These are phyloP conservation scores for Coleophora flavipennella DNA, from an alignment of 2,888 invertebrate species.

Conservation along the genomic window DNA sequence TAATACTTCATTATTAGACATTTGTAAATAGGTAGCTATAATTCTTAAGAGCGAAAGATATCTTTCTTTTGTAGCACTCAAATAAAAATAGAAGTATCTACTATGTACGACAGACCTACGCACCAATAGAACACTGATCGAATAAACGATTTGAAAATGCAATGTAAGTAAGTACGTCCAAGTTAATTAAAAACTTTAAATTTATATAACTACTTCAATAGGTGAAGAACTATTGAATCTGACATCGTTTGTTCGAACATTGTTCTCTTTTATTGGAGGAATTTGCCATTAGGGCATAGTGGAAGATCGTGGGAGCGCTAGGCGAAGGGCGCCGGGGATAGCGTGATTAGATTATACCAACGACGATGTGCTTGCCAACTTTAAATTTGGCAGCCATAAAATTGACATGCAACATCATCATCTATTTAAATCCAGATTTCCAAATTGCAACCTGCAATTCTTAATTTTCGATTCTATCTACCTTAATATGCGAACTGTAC, in stretches of 20 bases:
- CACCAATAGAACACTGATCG: slow-evolving; percentile 35
- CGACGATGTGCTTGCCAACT: slow-evolving; percentile 21
- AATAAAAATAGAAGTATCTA: slow-evolving; percentile 10
- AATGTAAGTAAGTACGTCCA: slow-evolving; percentile 41
- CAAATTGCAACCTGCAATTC: slow-evolving; percentile 9
- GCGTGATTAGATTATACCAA: slow-evolving; percentile 28
- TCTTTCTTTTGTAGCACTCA: not conserved
- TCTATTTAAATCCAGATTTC: slow-evolving; percentile 21
- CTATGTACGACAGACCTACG: slow-evolving; percentile 25
- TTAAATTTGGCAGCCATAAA: slow-evolving; percentile 12
- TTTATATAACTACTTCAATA: too few species aligned
- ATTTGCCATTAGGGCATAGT: slow-evolving; percentile 53
- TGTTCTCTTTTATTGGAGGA: slow-evolving; percentile 19
- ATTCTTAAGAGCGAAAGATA: too few species aligned
- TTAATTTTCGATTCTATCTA: slow-evolving; percentile 16
- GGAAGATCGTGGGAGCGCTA: slow-evolving; percentile 63
- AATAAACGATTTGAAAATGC: slow-evolving; percentile 30
- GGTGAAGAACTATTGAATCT: too few species aligned
- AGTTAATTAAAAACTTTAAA: too few species aligned
- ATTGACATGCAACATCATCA: slow-evolving; percentile 25
- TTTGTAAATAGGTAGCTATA: too few species aligned
- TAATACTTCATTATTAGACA: too few species aligned
- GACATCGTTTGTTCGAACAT: slow-evolving; percentile 4
- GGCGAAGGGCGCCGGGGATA: slow-evolving; percentile 52
- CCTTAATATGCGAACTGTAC: slow-evolving; percentile 21